Conservation (phyloP, 2,113 vertebrate species). For the Marmota flaviventris region DNA sequence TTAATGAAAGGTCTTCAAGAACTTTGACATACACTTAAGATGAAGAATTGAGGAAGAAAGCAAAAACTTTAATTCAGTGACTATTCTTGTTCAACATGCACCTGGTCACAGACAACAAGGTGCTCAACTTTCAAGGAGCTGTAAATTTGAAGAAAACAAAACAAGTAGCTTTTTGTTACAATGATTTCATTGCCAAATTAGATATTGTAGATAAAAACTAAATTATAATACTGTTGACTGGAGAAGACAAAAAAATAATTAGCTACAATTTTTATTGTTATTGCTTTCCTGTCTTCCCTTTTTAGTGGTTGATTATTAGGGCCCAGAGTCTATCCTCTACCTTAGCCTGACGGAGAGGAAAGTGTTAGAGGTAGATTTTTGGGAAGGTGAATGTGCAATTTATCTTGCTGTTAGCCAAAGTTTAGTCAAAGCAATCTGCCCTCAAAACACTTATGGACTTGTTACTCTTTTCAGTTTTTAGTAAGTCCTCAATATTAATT, state of each 20-base stretch:
- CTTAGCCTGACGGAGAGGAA: neutral
- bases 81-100: neutral
- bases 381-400: neutral
- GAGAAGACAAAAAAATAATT: neutral
- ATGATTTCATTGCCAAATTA: neutral
- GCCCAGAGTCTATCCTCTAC: neutral
- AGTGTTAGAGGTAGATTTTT: neutral
- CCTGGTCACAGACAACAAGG: neutral
- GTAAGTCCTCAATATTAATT: neutral
- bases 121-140: neutral
- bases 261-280: neutral
- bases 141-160: constrained; percentile 21
- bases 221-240: neutral
- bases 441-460: neutral
- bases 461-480: neutral
- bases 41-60: neutral
- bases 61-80: neutral
- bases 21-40: neutral
- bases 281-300: neutral
- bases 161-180: neutral
- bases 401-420: neutral
- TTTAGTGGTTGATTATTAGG: neutral
- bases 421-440: neutral
- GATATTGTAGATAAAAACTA: neutral
- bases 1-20: neutral